Conservation (phyloP, 2,797 vertebrate species). For the Rhabdomys pumilio region DNA sequence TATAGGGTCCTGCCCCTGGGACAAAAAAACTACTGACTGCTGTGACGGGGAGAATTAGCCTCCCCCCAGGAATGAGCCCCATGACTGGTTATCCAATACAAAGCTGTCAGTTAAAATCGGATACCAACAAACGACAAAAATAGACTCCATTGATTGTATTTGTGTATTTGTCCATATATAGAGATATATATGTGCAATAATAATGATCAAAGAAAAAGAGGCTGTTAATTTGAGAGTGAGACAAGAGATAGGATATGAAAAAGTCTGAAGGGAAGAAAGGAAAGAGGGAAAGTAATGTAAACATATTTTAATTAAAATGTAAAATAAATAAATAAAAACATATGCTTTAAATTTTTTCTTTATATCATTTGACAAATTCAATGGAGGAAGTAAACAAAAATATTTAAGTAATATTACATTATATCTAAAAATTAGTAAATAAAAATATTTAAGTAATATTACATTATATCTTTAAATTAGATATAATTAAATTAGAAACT, state of each 20-base stretch:
- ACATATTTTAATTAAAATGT: background rate
- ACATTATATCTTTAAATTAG: no score
- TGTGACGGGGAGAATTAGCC: background rate
- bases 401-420: slow-evolving; percentile 7
- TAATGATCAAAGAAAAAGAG: background rate
- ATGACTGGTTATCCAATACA: background rate
- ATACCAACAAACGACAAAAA: background rate
- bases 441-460: no score
- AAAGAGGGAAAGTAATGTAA: background rate
- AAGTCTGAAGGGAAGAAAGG: background rate
- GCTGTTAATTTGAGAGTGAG: background rate
- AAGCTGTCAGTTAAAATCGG: background rate
- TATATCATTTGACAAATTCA: background rate
- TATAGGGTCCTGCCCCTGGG: background rate
- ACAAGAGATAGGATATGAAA: background rate
- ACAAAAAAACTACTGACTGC: background rate
- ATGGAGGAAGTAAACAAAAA: slow-evolving; percentile 9
- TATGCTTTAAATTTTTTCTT: background rate
- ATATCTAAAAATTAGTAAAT: slow-evolving; percentile 25
- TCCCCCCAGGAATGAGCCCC: background rate
- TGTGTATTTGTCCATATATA: background rate
- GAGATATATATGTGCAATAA: background rate
- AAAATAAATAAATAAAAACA: background rate
- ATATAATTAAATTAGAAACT: background rate
- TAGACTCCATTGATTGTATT: no score